phyloP scores from a whole-genome alignment of 64 coral and sea anemone species.

The Pocillopora damicornis region DNA sequence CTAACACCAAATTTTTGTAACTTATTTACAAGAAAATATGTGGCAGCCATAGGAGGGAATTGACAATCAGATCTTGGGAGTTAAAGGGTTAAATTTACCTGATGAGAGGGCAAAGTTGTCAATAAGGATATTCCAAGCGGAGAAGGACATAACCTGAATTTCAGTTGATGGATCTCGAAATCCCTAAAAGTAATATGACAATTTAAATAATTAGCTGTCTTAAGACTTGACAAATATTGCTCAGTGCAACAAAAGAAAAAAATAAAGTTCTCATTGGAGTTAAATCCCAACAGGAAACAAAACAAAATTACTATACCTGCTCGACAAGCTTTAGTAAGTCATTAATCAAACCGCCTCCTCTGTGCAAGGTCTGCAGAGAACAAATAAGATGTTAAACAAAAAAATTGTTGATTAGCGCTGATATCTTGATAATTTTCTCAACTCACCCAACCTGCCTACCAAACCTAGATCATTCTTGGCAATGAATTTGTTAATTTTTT shows the following conservation, averaged over 20 bases:
- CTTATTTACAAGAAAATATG: too few species aligned
- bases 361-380: constrained; percentile 70
- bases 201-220: not conserved
- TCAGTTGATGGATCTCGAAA: constrained; percentile 60
- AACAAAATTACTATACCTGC: constrained; percentile 61
- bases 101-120: constrained; percentile 83
- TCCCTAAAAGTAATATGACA: constrained; percentile 52
- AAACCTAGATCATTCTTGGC: not conserved
- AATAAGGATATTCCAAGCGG: constrained; percentile 91
- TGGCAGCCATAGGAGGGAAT: too few species aligned
- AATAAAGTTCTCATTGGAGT: not conserved
- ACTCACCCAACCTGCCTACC: too few species aligned
- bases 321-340: constrained; percentile 92
- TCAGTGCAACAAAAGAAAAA: not conserved
- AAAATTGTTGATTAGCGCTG: not conserved
- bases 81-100: constrained; percentile 38
- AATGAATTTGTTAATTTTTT: not conserved
- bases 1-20: too few species aligned
- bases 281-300: not conserved
- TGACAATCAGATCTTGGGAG: too few species aligned
- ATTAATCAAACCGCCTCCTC: constrained; percentile 81
- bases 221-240: too few species aligned
- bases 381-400: not conserved
- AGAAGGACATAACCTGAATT: constrained; percentile 81
- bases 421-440: not conserved